A percentile compares a stretch with the other conserved stretches of the same genome.
Evolutionary conservation across 2,113 vertebrate genomes (phyloP).

Genomic region (Pavo muticus): DNA sequence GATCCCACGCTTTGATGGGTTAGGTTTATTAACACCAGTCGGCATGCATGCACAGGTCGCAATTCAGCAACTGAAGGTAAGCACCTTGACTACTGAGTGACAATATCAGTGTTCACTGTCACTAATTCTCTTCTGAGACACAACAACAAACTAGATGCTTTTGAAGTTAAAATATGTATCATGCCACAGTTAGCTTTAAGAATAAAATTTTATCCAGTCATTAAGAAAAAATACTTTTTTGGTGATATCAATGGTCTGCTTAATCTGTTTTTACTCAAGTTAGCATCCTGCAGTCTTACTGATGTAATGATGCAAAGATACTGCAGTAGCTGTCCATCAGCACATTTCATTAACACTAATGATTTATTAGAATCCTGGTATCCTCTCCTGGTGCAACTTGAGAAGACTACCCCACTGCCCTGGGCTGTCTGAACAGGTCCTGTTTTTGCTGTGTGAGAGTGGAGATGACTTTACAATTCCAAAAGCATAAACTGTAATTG

Average conservation of each 20-base stretch:
- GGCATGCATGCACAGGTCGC: slow-evolving; percentile 72
- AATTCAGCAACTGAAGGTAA: slow-evolving; percentile 81
- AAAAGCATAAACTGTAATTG: not conserved
- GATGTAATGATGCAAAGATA: not conserved
- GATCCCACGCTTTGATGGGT: slow-evolving; percentile 76
- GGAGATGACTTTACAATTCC: not conserved
- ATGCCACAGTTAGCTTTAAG: not conserved
- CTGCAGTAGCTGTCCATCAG: not conserved
- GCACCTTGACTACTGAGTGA: not conserved
- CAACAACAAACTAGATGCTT: not conserved
- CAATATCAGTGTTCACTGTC: not conserved
- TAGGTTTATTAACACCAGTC: slow-evolving; percentile 74
- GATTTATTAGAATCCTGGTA: not conserved
- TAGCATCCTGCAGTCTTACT: not conserved
- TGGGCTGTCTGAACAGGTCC: not conserved
- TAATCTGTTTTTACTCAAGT: not conserved
- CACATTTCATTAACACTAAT: not conserved
- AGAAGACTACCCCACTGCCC: fast-evolving
- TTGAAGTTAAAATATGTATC: not conserved
- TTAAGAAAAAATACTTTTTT: not conserved
- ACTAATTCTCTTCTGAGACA: not conserved
- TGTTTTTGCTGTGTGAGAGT: not conserved
- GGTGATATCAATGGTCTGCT: not conserved
- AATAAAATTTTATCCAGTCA: not conserved
- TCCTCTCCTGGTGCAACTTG: not conserved